Percentiles rank a stretch among this genome's conserved stretches.
phyloP scores from a whole-genome alignment of 2,888 invertebrate species.

The Emesis russula region DNA sequence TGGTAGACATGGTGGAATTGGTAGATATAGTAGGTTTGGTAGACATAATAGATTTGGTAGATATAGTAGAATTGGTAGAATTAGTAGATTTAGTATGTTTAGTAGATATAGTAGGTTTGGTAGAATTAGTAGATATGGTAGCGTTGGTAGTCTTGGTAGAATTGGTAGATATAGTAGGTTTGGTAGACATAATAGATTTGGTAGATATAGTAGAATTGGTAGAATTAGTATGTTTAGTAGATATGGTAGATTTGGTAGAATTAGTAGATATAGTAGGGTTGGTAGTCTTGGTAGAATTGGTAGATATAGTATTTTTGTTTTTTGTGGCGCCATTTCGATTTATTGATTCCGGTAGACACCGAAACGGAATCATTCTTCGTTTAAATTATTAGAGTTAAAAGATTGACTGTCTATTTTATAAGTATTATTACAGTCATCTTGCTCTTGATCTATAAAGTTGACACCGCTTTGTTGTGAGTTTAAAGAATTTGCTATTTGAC shows the following conservation, averaged over 20 bases:
- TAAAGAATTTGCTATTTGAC: not conserved
- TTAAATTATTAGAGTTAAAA: not conserved
- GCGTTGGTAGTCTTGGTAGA: not conserved
- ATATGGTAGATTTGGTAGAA: not conserved
- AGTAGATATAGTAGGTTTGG: not conserved
- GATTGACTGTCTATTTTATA: slow-evolving; percentile 2
- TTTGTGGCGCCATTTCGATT: not conserved
- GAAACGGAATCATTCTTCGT: not conserved
- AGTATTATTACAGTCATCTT: not conserved
- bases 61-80: not conserved
- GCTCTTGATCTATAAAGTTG: not conserved
- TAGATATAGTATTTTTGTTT: not conserved
- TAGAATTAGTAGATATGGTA: not conserved
- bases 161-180: not conserved
- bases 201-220: not conserved
- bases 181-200: not conserved
- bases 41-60: not conserved
- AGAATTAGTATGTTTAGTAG: not conserved
- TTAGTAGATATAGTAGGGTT: not conserved
- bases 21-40: not conserved
- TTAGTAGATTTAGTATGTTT: not conserved
- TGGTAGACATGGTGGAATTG: not conserved
- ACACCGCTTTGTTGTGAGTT: not conserved
- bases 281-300: not conserved
- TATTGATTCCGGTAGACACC: not conserved